Conservation (phyloP, 2,113 vertebrate species). For the Muscicapa adusta region DNA sequence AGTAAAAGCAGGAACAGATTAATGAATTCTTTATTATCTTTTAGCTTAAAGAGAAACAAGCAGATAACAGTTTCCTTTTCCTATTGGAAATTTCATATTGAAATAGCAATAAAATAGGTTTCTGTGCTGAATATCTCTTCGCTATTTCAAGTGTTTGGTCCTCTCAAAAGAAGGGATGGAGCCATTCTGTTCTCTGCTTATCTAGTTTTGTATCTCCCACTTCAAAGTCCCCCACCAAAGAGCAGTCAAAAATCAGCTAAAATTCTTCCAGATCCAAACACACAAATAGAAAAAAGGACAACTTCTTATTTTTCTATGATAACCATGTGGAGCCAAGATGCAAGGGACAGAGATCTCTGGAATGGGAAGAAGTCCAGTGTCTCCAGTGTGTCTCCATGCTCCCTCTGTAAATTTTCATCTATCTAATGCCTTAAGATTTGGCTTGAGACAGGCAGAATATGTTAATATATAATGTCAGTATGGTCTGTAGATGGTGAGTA, state of each 20-base stretch:
- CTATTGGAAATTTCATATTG: not conserved
- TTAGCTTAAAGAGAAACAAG: not conserved
- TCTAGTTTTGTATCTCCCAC: not conserved
- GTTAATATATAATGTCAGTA: not conserved
- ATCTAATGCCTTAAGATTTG: not conserved
- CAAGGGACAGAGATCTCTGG: not conserved
- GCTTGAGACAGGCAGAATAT: not conserved
- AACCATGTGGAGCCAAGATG: rapidly evolving
- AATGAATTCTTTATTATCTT: not conserved
- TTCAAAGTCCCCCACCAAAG: not conserved
- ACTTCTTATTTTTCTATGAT: not conserved
- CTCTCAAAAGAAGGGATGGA: not conserved
- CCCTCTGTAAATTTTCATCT: not conserved
- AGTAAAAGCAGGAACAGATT: not conserved
- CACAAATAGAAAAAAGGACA: not conserved
- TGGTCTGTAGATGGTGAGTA: not conserved
- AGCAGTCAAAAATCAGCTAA: not conserved
- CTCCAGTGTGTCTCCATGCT: not conserved
- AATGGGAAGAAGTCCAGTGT: not conserved
- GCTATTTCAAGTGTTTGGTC: not conserved
- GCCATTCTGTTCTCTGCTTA: not conserved
- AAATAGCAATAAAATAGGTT: not conserved
- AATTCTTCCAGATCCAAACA: not conserved
- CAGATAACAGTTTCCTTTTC: not conserved
- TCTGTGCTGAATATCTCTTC: not conserved